Conservation (phyloP, 2,888 invertebrate genomes). For the Dorcus hopei region DNA sequence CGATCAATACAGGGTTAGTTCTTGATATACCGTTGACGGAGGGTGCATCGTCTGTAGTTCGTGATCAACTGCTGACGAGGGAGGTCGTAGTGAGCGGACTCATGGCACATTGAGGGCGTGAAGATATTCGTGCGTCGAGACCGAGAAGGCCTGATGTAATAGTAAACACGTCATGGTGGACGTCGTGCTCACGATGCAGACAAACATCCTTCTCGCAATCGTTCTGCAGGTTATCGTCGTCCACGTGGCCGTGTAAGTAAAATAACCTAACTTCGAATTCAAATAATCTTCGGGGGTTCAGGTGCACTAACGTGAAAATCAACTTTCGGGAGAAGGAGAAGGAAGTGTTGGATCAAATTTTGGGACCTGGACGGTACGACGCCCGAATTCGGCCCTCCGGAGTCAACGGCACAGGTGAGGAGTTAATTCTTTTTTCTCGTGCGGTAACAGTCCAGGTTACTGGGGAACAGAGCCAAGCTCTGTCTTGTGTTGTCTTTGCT, state of each 20-base stretch:
- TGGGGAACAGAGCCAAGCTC: slow-evolving; percentile 9
- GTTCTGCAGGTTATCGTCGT: slow-evolving; percentile 48
- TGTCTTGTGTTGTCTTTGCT: slow-evolving; percentile 18
- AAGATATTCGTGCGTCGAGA: slow-evolving; percentile 5
- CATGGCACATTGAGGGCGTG: slow-evolving; percentile 5
- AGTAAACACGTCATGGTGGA: slow-evolving; percentile 4
- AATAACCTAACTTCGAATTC: background rate
- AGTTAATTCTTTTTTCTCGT: background rate
- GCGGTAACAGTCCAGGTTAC: slow-evolving; percentile 1
- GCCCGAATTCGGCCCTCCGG: slow-evolving; percentile 90
- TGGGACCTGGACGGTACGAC: slow-evolving; percentile 88
- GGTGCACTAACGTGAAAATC: slow-evolving; percentile 76
- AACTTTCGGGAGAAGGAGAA: slow-evolving; percentile 94
- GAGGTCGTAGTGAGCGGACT: background rate
- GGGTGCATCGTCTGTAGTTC: slow-evolving; percentile 6
- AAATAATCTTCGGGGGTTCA: slow-evolving; percentile 41
- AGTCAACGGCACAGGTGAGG: slow-evolving; percentile 89
- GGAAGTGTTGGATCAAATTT: slow-evolving; percentile 88
- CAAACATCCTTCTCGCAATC: slow-evolving; percentile 45
- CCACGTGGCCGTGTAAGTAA: slow-evolving; percentile 54
- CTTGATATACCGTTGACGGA: slow-evolving; percentile 19
- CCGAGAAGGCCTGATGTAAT: slow-evolving; percentile 6
- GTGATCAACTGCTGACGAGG: slow-evolving; percentile 2
- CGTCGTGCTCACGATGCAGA: slow-evolving; percentile 23
- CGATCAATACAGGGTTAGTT: slow-evolving; percentile 31